phyloP scores from a whole-genome alignment of 2,113 vertebrate species.

The Sula dactylatra region DNA sequence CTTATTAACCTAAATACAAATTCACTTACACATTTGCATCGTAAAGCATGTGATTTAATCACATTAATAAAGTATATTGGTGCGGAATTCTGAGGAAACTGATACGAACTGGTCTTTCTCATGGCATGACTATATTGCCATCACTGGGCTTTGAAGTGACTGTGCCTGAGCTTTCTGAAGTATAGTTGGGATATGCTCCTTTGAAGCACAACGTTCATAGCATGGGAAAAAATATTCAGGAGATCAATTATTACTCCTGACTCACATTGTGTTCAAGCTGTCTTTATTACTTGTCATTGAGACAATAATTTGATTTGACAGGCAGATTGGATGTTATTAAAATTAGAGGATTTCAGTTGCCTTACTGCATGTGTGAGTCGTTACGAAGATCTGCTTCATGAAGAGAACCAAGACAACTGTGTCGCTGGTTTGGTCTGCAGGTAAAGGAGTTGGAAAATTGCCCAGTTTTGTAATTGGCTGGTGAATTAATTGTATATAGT shows the following conservation, averaged over 20 bases:
- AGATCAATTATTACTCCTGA: constrained; percentile 35
- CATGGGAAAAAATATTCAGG: background rate
- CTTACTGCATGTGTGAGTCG: background rate
- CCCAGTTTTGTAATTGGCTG: constrained; percentile 5
- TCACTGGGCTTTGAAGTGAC: background rate
- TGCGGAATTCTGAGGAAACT: background rate
- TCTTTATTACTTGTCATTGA: constrained; percentile 44
- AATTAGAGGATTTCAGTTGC: constrained; percentile 33
- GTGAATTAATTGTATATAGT: constrained; percentile 24
- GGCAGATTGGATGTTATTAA: constrained; percentile 47
- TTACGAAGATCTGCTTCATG: background rate
- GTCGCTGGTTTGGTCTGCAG: background rate
- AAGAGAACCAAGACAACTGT: background rate
- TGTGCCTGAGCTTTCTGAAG: background rate
- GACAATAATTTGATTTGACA: constrained; percentile 58
- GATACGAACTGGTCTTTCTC: background rate
- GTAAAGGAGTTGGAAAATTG: constrained; percentile 21
- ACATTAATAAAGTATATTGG: background rate
- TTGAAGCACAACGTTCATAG: background rate
- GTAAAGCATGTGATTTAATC: background rate
- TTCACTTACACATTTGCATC: background rate
- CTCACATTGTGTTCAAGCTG: background rate
- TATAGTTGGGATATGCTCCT: background rate
- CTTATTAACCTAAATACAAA: background rate
- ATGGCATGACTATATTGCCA: background rate